Evolutionary conservation across 23 tunicate species (phyloP).

Genomic region (Trididemnum clinides): DNA sequence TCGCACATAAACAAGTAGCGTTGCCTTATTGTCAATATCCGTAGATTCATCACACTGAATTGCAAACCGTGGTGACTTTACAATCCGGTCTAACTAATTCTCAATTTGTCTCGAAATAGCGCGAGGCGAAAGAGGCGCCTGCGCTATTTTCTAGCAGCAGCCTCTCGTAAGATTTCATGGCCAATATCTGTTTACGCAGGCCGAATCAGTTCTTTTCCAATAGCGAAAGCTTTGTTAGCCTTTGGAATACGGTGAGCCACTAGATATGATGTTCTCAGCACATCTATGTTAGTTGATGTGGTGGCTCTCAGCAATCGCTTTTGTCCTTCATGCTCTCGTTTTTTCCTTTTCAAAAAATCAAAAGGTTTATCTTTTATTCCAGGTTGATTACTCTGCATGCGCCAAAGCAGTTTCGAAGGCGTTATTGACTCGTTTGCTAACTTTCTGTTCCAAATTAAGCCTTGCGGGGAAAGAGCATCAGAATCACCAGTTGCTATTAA

Average conservation of each 20-base stretch:
- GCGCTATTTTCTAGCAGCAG: conserved; percentile 36
- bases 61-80: conserved; percentile 13
- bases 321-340: conserved; percentile 22
- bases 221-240: conserved; percentile 34
- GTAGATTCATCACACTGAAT: conserved; percentile 37
- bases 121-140: conserved; percentile 22
- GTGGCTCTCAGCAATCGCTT: conserved; percentile 7
- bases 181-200: conserved; percentile 8
- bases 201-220: conserved; percentile 23
- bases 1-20: conserved; percentile 54
- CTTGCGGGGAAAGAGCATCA: conserved; percentile 19
- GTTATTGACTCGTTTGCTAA: conserved; percentile 29
- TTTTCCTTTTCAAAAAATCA: conserved; percentile 38
- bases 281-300: conserved; percentile 8
- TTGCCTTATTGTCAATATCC: conserved; percentile 20
- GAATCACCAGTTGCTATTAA: conserved; percentile 29
- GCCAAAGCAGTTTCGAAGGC: conserved; percentile 41
- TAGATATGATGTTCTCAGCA: conserved; percentile 27
- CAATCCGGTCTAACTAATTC: conserved; percentile 10
- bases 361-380: conserved; percentile 43
- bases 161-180: conserved; percentile 32
- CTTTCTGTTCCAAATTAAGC: conserved; percentile 11
- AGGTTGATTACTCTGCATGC: conserved; percentile 21
- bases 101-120: conserved; percentile 28
- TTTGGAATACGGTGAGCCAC: too few species aligned